Evolutionary conservation across 2,797 vertebrate species (phyloP).

Genomic region (Limnodromus scolopaceus): DNA sequence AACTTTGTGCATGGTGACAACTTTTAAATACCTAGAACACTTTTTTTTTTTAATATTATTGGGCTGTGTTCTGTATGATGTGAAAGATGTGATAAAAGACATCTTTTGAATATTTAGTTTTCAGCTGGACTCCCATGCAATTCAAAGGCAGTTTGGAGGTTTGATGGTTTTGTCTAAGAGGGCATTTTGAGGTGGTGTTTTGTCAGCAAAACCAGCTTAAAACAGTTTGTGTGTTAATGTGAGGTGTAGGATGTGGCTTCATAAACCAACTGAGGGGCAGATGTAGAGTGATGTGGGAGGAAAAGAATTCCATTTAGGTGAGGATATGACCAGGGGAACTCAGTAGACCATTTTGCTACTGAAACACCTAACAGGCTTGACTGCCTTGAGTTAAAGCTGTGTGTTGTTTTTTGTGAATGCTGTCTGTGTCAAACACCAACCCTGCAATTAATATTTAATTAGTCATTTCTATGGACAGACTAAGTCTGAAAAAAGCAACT

Average conservation of each 20-base stretch:
- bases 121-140: not conserved
- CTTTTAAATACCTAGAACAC: not conserved
- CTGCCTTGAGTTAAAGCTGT: not conserved
- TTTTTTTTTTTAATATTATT: not conserved
- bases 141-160: not conserved
- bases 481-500: not conserved
- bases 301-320: accelerated
- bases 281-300: not conserved
- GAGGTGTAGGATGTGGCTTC: accelerated
- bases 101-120: not conserved
- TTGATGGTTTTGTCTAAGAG: not conserved
- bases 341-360: not conserved
- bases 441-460: not conserved
- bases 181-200: not conserved
- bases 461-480: not conserved
- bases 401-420: not conserved
- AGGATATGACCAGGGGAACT: not conserved
- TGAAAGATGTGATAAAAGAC: not conserved
- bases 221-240: not conserved
- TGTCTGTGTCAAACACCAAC: not conserved
- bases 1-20: not conserved
- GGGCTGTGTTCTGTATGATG: not conserved
- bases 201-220: not conserved
- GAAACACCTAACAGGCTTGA: not conserved
- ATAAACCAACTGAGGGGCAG: not conserved